Evolutionary conservation across 2,797 vertebrate genomes (phyloP).

Genomic region (Apodemus agrarius): DNA sequence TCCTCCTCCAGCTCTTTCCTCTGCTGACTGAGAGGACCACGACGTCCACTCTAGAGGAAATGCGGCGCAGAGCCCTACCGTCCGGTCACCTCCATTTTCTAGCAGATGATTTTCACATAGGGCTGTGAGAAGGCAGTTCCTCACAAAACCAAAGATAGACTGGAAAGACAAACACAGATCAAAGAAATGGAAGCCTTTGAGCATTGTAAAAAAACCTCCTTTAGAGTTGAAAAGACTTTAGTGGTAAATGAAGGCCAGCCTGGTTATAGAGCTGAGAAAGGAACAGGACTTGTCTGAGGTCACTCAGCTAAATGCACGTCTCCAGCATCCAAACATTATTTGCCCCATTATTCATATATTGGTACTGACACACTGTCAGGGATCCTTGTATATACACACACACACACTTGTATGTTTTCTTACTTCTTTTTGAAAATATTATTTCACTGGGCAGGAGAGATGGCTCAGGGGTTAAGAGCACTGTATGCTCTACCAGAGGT

Average conservation of each 20-base stretch:
- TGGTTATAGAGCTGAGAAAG: conserved; percentile 49
- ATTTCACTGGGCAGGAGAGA: not conserved
- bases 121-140: not conserved
- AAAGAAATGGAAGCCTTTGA: not conserved
- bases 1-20: not conserved
- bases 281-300: not conserved
- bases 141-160: conserved; percentile 29
- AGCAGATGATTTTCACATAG: not conserved
- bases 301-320: not conserved
- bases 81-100: not conserved
- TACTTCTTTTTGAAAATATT: not conserved
- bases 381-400: not conserved
- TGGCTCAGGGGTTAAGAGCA: not conserved
- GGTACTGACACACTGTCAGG: conserved; percentile 32
- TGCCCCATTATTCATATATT: not conserved
- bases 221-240: conserved; percentile 26
- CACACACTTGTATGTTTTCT: not conserved
- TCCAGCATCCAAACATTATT: conserved; percentile 18
- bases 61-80: not conserved
- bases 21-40: not conserved
- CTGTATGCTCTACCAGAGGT: not conserved
- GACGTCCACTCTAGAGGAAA: not conserved
- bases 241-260: conserved; percentile 22
- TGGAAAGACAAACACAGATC: conserved; percentile 53
- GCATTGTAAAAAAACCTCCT: conserved; percentile 37